Evolutionary conservation across 2,797 vertebrate species (phyloP).

Genomic region (Poecilia velifera): DNA sequence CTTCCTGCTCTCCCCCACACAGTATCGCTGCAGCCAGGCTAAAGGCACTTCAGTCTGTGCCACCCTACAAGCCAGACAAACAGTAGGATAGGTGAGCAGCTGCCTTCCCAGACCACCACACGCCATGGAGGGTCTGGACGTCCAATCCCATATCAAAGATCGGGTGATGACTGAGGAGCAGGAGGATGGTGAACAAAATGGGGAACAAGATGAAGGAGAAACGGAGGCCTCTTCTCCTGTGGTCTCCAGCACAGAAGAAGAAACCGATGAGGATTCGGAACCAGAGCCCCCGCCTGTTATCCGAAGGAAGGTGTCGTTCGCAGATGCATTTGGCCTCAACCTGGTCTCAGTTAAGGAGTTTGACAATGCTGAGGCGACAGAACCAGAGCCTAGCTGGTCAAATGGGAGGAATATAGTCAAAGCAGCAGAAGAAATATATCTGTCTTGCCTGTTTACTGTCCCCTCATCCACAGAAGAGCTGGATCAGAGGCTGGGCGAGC

Average conservation of each 20-base stretch:
- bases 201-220: slow-evolving; percentile 72
- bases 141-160: slow-evolving; percentile 73
- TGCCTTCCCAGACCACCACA: slow-evolving; percentile 70
- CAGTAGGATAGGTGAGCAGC: slow-evolving; percentile 62
- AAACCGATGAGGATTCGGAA: slow-evolving; percentile 83
- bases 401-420: slow-evolving; percentile 61
- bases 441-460: slow-evolving; percentile 86
- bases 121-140: slow-evolving; percentile 81
- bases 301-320: slow-evolving; percentile 93
- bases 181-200: background rate
- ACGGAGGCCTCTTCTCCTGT: slow-evolving; percentile 79
- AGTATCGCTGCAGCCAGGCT: slow-evolving; percentile 79
- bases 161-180: slow-evolving; percentile 55
- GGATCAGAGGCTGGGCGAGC: slow-evolving; percentile 81
- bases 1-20: slow-evolving; percentile 80
- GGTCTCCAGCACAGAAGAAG: slow-evolving; percentile 78
- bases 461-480: slow-evolving; percentile 85
- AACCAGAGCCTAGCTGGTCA: slow-evolving; percentile 52
- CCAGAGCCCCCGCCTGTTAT: slow-evolving; percentile 73
- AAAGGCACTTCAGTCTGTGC: slow-evolving; percentile 76
- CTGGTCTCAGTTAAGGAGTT: slow-evolving; percentile 97
- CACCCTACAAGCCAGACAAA: slow-evolving; percentile 63
- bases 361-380: slow-evolving; percentile 76
- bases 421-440: slow-evolving; percentile 82
- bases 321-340: slow-evolving; percentile 93